Evolutionary conservation across 2,888 invertebrate genomes (phyloP), one percentile per base, ranked within the genome.

Genomic region (Cheilosia variabilis): DNA sequence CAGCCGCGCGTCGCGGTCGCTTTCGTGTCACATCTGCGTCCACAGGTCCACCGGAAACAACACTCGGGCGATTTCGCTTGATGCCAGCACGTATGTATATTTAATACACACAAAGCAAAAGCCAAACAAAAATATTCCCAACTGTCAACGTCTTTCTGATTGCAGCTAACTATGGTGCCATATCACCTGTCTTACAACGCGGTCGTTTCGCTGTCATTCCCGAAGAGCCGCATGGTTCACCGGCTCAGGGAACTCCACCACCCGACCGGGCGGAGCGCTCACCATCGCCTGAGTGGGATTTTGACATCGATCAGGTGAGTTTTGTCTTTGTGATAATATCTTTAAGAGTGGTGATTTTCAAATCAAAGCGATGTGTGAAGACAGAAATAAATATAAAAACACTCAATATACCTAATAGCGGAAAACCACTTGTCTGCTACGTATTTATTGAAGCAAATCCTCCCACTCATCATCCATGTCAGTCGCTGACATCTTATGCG

Each of bases 21-120:
- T 94, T 94, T 91, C 94, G 94, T 90, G 93, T 94, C 88, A 94
- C 93, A 72, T 91, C 92, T 69, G 89, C 91, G 87, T 89, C 91
- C 34, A 89, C 91, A 73, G 92, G 92, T 31, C 91, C 92, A 72
- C 91, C 92, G 57, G 92, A 92, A 89, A 91, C 91, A 83, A 92
- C 92, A 57, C 89, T 92, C 58, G 92, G 92, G 41, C 89, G 92
- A 72, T 92, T 92, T 90, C 92, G 92, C 78, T 89, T 92, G 41
- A 92, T 91, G 88, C 92, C 92, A 87, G 90, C 92, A 88, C 90
- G 92, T 92, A 89, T 91, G 90, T 89, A 43, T 37, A 24, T 31
- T 31, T 24, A 0, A 37, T 0, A 10, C 50, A 22, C 9, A 10
- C 5, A n/a, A 15, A 57, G 13, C 37, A 77, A 63, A 66, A 41